These are phyloP conservation scores for Lacanobia wlatinum DNA, from an alignment of 2,888 invertebrate species.

Conservation along the genomic window DNA sequence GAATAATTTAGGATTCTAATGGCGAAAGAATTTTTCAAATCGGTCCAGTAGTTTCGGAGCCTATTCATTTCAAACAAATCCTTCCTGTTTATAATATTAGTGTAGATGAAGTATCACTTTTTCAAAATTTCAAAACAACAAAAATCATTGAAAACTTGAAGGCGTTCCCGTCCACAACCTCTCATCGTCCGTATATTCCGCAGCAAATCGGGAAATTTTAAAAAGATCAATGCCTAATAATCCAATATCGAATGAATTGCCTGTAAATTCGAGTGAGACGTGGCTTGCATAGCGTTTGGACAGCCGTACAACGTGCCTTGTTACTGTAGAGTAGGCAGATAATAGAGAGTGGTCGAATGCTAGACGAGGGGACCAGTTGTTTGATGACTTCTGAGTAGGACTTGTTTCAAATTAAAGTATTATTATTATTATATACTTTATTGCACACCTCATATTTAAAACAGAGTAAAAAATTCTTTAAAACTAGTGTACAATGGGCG, in stretches of 20 bases:
- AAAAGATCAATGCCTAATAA: slow-evolving; percentile 90
- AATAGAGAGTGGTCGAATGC: slow-evolving; percentile 10
- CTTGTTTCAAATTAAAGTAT: neutral
- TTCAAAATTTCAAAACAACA: too few relatives aligned
- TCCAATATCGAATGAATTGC: slow-evolving; percentile 89
- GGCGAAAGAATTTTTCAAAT: too few relatives aligned
- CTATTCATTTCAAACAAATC: too few relatives aligned
- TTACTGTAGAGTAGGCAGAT: slow-evolving; percentile 22
- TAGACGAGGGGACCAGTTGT: neutral
- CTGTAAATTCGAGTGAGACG: slow-evolving; percentile 87
- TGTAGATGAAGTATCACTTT: too few relatives aligned
- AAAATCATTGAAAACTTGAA: neutral
- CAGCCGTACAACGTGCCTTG: slow-evolving; percentile 32
- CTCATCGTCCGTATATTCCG: slow-evolving; percentile 27
- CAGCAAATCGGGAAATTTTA: slow-evolving; percentile 76
- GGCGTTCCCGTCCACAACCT: slow-evolving; percentile 17
- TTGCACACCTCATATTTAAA: too few relatives aligned
- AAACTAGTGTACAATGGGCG: too few relatives aligned
- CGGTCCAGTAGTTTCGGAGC: too few relatives aligned
- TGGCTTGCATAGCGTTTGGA: slow-evolving; percentile 75
- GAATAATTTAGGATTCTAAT: too few relatives aligned
- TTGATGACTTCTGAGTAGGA: neutral
- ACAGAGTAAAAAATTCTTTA: too few relatives aligned
- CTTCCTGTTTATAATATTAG: too few relatives aligned
- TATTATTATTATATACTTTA: too few relatives aligned